Base-by-base conservation (phyloP, 2,888 invertebrate species). In the Autographa pulchrina region DNA sequence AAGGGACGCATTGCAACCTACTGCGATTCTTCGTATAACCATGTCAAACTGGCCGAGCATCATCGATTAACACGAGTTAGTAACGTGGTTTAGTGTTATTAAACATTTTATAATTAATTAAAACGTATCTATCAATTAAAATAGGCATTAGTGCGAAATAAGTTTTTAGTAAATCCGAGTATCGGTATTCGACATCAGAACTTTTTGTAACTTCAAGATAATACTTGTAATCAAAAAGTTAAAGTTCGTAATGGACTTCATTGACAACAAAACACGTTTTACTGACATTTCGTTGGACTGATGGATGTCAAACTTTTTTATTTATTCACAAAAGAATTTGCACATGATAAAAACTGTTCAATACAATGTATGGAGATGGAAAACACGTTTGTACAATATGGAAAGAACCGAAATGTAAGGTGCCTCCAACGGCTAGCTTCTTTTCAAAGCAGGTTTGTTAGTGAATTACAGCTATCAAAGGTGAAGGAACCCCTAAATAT, bases 331-430 rank as follows among this genome's bases (percentile, higher is more conserved):
- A 48, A 48, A n/a, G 0, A 48, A n/a, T 48, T 48, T 43, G 43
- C 2, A 48, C 5, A 48, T 48, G 0, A 3, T 48, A 9, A 9
- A 38, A 11, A 32, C 20, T 0, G 11, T 38, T 20, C 32, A n/a
- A 31, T 35, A 54, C n/a, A 65, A 84, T 85, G 86, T 75, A 70
- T 35, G 74, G 72, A 7, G 67, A 70, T 25, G 78, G 80, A 6
- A 88, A 86, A 43, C 91, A 91, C 66, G 88, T 86, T 16, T 93
- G 92, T 71, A 90, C 89, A 84, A 71, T 92, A 11, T 65, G 85
- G 8, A 66, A 81, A 16, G 74, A 81, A 3, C 84, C 88, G 0
- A 38, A 72, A 0, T 86, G 84, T 56, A 66, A 76, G 18, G 64
- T 86, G 43, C 86, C 89, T 0, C 92, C 92, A 9, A 91, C 89